These are phyloP conservation scores for Buathra laborator DNA, from an alignment of 2,888 invertebrate genomes.

Conservation along the genomic window DNA sequence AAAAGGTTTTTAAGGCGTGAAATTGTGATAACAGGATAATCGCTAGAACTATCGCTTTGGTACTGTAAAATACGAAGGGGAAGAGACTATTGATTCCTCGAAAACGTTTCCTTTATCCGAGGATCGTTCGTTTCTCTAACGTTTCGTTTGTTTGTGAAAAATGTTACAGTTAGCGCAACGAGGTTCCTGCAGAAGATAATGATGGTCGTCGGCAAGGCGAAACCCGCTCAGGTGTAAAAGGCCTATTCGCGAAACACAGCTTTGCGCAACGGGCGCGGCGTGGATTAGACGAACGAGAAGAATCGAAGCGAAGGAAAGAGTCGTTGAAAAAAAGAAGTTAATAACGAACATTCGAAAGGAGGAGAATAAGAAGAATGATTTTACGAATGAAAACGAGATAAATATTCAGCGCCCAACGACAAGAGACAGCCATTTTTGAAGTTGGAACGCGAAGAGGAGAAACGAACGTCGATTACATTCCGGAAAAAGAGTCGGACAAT, in stretches of 20 bases:
- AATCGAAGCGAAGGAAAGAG: background rate
- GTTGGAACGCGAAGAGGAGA: slow-evolving; percentile 68
- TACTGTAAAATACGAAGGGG: slow-evolving; percentile 27
- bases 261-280: slow-evolving; percentile 29
- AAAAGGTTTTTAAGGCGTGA: too few species aligned
- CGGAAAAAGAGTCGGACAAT: slow-evolving; percentile 48
- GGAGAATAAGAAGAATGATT: slow-evolving; percentile 31
- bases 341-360: slow-evolving; percentile 17
- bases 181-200: slow-evolving; percentile 90
- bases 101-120: background rate
- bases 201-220: slow-evolving; percentile 91
- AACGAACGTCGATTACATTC: slow-evolving; percentile 40
- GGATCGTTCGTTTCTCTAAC: slow-evolving; percentile 13
- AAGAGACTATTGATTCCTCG: background rate
- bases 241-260: slow-evolving; percentile 46
- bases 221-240: slow-evolving; percentile 89
- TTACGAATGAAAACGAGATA: slow-evolving; percentile 39
- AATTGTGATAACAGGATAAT: slow-evolving; percentile 11
- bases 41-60: slow-evolving; percentile 41
- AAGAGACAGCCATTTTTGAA: slow-evolving; percentile 78
- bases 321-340: background rate
- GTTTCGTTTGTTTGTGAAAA: slow-evolving; percentile 18
- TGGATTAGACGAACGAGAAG: slow-evolving; percentile 2
- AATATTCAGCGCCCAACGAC: slow-evolving; percentile 70
- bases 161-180: slow-evolving; percentile 88